Evolutionary conservation across 2,888 invertebrate species (phyloP).

Genomic region (Pristionchus japonicus): DNA sequence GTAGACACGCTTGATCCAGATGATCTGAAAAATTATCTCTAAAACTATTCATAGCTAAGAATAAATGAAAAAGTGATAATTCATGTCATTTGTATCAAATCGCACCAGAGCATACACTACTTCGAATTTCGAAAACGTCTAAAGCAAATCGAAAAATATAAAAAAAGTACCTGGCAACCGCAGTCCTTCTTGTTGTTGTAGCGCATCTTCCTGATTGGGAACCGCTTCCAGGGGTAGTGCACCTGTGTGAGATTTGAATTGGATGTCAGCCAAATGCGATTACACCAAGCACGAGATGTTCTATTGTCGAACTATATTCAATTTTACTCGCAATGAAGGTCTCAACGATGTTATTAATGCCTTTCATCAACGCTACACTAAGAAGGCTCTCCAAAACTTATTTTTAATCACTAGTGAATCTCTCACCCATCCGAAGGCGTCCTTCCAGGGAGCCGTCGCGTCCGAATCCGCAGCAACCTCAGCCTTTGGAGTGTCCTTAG

Average conservation of each 20-base stretch:
- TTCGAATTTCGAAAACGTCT: too few species aligned
- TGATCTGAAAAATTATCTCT: background rate
- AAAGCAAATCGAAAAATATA: background rate
- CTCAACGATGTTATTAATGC: too few species aligned
- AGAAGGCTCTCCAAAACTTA: too few species aligned
- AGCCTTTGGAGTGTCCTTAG: background rate
- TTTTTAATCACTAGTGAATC: too few species aligned
- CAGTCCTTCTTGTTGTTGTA: slow-evolving; percentile 28
- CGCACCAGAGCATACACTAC: too few species aligned
- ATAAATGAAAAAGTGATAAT: background rate
- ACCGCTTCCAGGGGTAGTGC: slow-evolving; percentile 40
- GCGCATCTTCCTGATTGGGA: slow-evolving; percentile 19
- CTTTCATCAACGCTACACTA: too few species aligned
- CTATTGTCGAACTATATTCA: too few species aligned
- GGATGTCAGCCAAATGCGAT: too few species aligned
- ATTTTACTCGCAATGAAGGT: too few species aligned
- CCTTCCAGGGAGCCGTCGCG: slow-evolving; percentile 2
- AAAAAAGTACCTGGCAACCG: slow-evolving; percentile 31
- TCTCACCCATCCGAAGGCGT: slow-evolving; percentile 2
- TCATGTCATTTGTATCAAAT: too few species aligned
- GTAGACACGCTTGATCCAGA: slow-evolving; percentile 41
- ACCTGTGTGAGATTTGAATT: background rate
- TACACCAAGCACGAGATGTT: too few species aligned
- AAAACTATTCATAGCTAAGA: too few species aligned
- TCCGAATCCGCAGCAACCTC: background rate